These are phyloP conservation scores for Odontomachus brunneus DNA, from an alignment of 1,140 invertebrate genomes.

Conservation along the genomic window DNA sequence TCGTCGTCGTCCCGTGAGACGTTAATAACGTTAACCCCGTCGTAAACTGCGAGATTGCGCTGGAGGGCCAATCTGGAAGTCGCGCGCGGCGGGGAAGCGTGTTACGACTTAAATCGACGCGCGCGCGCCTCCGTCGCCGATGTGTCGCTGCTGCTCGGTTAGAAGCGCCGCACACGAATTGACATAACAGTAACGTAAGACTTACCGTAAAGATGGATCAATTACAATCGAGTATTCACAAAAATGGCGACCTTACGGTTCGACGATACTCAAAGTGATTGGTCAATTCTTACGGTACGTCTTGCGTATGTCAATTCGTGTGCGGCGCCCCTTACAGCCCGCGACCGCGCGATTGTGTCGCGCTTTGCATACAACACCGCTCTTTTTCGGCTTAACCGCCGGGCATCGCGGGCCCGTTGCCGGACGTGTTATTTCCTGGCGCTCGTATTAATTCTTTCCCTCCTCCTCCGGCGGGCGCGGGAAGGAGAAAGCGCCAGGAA, in stretches of 20 bases:
- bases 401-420: not conserved
- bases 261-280: too few species aligned
- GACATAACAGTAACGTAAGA: too few species aligned
- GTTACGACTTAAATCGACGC: conserved; percentile 52
- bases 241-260: too few species aligned
- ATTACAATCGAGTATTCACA: too few species aligned
- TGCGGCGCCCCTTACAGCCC: too few species aligned
- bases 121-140: not conserved
- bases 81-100: conserved; percentile 38
- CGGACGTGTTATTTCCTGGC: not conserved
- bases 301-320: too few species aligned
- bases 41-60: conserved; percentile 62
- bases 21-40: conserved; percentile 63
- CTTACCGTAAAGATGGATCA: too few species aligned
- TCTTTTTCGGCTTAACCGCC: conserved; percentile 5
- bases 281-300: too few species aligned
- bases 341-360: not conserved
- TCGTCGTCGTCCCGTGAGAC: conserved; percentile 30
- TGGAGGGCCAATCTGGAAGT: conserved; percentile 58
- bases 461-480: too few species aligned
- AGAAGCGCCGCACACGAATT: too few species aligned
- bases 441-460: not conserved
- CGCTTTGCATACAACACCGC: conserved; percentile 27
- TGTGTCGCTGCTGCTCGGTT: conserved; percentile 13
- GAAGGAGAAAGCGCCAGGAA: too few species aligned